Evolutionary conservation across 2,888 invertebrate species (phyloP).

Genomic region (Latheticus oryzae): DNA sequence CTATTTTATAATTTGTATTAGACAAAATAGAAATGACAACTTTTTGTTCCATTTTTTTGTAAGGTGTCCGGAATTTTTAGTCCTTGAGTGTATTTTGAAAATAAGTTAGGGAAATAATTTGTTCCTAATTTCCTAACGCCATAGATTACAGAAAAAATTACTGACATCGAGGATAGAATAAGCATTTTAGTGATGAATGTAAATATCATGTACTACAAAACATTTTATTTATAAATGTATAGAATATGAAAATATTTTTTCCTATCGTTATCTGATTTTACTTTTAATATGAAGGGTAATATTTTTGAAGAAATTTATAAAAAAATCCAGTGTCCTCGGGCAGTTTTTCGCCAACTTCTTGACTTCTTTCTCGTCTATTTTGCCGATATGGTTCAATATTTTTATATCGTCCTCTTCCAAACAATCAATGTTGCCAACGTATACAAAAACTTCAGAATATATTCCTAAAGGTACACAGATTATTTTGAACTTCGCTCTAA

Average conservation of each 20-base stretch:
- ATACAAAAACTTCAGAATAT: slow-evolving; percentile 6
- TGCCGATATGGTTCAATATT: slow-evolving; percentile 1
- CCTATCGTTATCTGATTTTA: no score
- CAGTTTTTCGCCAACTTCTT: slow-evolving; percentile 11
- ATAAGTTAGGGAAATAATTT: no score
- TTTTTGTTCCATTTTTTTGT: no score
- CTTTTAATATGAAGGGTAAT: no score
- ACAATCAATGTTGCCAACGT: slow-evolving; percentile 18
- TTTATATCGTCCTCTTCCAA: slow-evolving; percentile 8
- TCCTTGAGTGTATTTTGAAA: no score
- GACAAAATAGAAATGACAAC: no score
- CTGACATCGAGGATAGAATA: slow-evolving; percentile 11
- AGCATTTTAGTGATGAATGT: slow-evolving; percentile 20
- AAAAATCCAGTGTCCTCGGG: slow-evolving; percentile 9
- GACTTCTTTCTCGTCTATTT: slow-evolving; percentile 5
- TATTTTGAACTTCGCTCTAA: slow-evolving; percentile 10
- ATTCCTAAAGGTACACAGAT: neutral
- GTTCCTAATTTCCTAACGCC: no score
- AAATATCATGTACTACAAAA: slow-evolving; percentile 15
- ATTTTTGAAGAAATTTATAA: neutral
- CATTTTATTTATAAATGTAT: slow-evolving; percentile 24
- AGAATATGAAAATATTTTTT: no score
- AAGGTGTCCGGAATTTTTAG: no score
- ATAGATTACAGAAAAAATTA: no score
- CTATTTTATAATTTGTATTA: no score